Percentiles rank a stretch among this genome's conserved stretches.
Conservation (phyloP, 2,797 vertebrate species). For the Phataginus tetradactyla region DNA sequence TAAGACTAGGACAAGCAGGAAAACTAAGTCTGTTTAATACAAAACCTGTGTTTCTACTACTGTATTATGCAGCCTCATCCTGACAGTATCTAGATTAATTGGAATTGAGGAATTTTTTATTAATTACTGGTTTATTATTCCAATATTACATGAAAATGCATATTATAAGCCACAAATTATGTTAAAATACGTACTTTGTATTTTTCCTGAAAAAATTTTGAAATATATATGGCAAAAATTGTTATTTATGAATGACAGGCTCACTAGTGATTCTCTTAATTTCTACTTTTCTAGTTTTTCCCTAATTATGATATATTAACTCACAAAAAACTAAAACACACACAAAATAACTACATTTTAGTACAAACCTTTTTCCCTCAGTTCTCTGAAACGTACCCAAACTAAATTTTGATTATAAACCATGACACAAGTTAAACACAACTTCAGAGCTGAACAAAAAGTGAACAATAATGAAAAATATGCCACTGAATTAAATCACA, state of each 20-base stretch:
- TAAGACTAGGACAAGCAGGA: neutral
- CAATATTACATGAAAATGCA: neutral
- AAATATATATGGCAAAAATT: neutral
- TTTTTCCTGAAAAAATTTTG: neutral
- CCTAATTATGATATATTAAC: neutral
- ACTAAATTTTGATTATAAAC: neutral
- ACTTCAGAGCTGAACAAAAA: neutral
- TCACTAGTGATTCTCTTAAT: neutral
- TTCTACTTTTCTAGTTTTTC: neutral
- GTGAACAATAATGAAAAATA: neutral
- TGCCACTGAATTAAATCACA: neutral
- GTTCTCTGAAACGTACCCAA: neutral
- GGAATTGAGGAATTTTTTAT: neutral
- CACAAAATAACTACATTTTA: neutral
- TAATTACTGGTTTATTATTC: neutral
- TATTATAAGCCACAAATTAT: neutral
- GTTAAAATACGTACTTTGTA: neutral
- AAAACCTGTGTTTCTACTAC: neutral
- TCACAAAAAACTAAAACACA: neutral
- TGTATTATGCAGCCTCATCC: neutral
- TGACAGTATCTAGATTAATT: neutral
- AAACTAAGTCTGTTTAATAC: neutral
- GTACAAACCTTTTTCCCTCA: neutral
- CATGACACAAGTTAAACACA: neutral
- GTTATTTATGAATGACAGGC: neutral